Evolutionary conservation across 2,888 invertebrate species (phyloP).

Genomic region (Lithosia quadra): DNA sequence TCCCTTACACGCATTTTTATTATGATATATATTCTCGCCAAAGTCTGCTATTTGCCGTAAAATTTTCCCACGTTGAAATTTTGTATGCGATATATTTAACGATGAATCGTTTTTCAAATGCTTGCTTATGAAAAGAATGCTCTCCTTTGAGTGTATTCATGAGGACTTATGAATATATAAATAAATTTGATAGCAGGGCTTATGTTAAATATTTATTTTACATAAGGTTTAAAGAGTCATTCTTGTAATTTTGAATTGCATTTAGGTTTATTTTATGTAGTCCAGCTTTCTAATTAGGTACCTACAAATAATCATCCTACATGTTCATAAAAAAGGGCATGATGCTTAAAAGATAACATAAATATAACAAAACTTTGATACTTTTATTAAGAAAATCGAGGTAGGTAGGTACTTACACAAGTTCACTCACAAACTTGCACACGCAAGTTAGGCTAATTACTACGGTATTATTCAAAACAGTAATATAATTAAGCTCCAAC

Average conservation of each 20-base stretch:
- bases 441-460: background rate
- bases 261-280: background rate
- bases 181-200: background rate
- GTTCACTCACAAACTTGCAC: background rate
- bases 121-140: background rate
- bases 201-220: background rate
- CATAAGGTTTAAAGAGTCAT: background rate
- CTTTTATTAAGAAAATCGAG: background rate
- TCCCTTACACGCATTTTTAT: conserved; percentile 1
- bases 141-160: background rate
- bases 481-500: conserved; percentile 7
- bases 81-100: background rate
- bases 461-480: background rate
- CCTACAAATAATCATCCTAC: too few relatives aligned
- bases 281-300: too few relatives aligned
- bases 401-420: too few relatives aligned
- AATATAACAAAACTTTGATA: background rate
- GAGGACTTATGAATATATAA: background rate
- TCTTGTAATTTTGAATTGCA: background rate
- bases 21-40: too few relatives aligned
- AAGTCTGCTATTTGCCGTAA: background rate
- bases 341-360: too few relatives aligned
- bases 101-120: background rate
- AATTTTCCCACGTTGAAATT: background rate
- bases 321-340: background rate